Evolutionary conservation across 2,113 vertebrate species (phyloP).

Genomic region (Balaeniceps rex): DNA sequence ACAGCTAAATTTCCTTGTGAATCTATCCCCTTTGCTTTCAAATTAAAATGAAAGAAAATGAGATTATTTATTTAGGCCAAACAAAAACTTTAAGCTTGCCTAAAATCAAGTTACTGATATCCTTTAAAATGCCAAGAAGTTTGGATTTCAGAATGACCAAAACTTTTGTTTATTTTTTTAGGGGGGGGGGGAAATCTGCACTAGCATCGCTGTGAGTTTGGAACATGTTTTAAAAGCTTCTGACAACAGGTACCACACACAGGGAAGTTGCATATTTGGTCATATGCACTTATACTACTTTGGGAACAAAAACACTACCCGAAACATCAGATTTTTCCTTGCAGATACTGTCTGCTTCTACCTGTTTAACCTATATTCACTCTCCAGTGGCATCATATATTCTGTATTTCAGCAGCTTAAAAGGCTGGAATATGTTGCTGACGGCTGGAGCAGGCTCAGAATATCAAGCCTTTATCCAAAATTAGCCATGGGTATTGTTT

Average conservation of each 20-base stretch:
- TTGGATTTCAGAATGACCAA: not conserved
- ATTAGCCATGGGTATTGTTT: not conserved
- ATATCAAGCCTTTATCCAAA: not conserved
- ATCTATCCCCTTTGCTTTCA: not conserved
- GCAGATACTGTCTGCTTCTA: not conserved
- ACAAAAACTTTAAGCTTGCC: not conserved
- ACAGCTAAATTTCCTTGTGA: not conserved
- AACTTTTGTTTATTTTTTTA: not conserved
- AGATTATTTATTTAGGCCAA: not conserved
- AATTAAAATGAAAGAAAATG: not conserved
- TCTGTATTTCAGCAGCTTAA: not conserved
- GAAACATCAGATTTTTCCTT: not conserved
- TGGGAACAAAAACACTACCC: not conserved
- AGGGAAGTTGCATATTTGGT: not conserved
- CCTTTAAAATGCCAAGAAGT: not conserved
- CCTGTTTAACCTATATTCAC: not conserved
- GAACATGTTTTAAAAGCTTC: not conserved
- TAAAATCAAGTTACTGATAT: not conserved
- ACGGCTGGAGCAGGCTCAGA: not conserved
- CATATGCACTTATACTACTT: not conserved
- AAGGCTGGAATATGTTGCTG: not conserved
- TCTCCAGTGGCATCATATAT: not conserved
- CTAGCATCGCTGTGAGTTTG: not conserved
- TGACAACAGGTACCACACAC: not conserved
- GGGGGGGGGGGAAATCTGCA: not conserved